Base-by-base conservation (phyloP, 2,888 invertebrate species). In the Cantharis rustica region DNA sequence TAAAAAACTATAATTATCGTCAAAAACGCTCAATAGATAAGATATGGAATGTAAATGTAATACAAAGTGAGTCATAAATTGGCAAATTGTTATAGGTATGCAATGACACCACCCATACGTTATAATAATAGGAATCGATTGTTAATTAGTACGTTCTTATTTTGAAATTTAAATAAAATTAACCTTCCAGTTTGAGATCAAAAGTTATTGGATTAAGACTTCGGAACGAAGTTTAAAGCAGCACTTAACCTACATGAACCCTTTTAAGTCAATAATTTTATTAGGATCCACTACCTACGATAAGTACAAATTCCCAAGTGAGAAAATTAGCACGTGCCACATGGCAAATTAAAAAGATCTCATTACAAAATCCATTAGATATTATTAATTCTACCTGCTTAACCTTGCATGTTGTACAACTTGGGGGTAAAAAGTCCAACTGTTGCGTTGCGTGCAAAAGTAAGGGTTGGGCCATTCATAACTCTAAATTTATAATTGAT, bases 381-480 rank as follows among this genome's bases (percentile, higher is more conserved):
- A 47, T 47, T 47, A 47, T 47, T 47, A 47, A 47, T 47, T 47
- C 47, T 47, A 47, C 76, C 74, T 76, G 76, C 76, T 79, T 75
- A 76, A 73, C 78, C 76, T 78, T 76, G 74, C 72, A 74, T 79
- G 72, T 74, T 75, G 74, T 79, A 79, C 76, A 69, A 79, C 69
- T 62, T 61, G 72, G 70, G 70, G 76, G 79, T 75, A 69, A 75
- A 79, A 77, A 75, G 61, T 26, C 79, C 79, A 79, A 77, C 79
- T 79, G 79, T 79, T 79, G 79, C 79, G 31, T 79, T 75, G 77
- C 79, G 79, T 79, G 77, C 47, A 71, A 71, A 71, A 69, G 71
- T 73, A 62, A 75, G 76, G 79, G 77, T 71, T 68, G 68, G 75
- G 69, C 69, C 70, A 66, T 72, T 77, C 66, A 73, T 71, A 47